Conservation (phyloP, 1,140 invertebrate species). For the Drosophila subpulchrella region DNA sequence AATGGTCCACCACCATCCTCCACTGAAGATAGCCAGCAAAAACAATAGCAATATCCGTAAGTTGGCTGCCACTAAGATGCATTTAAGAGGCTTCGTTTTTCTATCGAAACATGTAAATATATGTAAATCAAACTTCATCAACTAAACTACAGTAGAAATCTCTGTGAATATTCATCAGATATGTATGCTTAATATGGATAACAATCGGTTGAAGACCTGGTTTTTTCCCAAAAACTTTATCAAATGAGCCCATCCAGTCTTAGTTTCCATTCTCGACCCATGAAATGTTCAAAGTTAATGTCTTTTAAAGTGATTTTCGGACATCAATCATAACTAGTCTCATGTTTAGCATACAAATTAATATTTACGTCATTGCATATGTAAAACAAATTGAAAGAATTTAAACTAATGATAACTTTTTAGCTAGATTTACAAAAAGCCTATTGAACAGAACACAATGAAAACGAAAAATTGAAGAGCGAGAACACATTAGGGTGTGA, state of each 20-base stretch:
- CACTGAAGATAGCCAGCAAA: constrained; percentile 49
- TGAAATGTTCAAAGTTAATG: constrained; percentile 1
- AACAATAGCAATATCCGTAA: constrained; percentile 40
- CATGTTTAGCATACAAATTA: constrained; percentile 32
- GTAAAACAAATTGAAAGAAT: constrained; percentile 68
- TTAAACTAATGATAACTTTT: constrained; percentile 73
- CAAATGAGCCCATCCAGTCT: constrained; percentile 3
- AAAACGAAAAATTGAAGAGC: constrained; percentile 5
- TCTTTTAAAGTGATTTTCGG: constrained; percentile 35
- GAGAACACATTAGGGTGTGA: constrained; percentile 37
- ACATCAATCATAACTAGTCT: constrained; percentile 26
- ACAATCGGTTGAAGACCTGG: constrained; percentile 5
- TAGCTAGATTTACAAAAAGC: constrained; percentile 73
- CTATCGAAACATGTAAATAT: constrained; percentile 36
- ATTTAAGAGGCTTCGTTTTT: constrained; percentile 45
- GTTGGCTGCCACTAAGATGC: constrained; percentile 45
- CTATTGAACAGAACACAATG: constrained; percentile 20
- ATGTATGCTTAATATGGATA: constrained; percentile 7
- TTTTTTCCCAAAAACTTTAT: constrained; percentile 2
- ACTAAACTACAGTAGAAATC: constrained; percentile 21
- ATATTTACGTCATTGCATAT: constrained; percentile 46
- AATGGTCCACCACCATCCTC: constrained; percentile 16
- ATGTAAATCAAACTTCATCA: constrained; percentile 35
- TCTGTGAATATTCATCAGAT: constrained; percentile 45
- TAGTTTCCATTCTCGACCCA: neutral